Base-by-base conservation (phyloP, 64 coral and sea anemone genomes). In the Porites lutea region DNA sequence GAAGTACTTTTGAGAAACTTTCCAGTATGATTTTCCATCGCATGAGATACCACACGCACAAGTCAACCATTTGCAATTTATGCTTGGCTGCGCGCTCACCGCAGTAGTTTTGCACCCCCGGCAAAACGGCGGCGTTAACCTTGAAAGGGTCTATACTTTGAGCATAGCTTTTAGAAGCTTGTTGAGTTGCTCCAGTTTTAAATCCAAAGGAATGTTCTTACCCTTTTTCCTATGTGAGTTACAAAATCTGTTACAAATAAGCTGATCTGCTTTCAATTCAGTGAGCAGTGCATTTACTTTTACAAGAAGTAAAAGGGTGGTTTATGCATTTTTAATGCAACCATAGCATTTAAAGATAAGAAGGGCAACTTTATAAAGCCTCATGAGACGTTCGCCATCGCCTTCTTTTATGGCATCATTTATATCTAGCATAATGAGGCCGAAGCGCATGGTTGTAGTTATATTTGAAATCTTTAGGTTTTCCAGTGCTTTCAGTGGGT, bases 101-200 rank as follows among this genome's bases (percentile, higher is more conserved):
- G 0, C 27, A 37, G 27, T 37, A 37, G 27, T 37, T 37, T 37
- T 37, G 27, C 27, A 37, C 27, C 27, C 27, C 27, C 27, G 27
- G 27, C 27, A 37, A 37, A 37, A 37, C 1, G 27, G 27, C 27
- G 27, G 27, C 27, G 27, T 37, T 37, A 37, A 37, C 27, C 27
- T 37, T 37, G 27, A 37, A 37, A 37, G 27, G 27, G 1, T 37
- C 27, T 37, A 73, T 13, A 49, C 52, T 73, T 62, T 85, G 69
- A 81, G 86, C 64, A 92, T 72, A 13, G 74, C 47, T 27, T 92
- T 92, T 8, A 87, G n/a, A 15, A 86, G 9, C 27, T 86, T 86
- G 72, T 92, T 92, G 12, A 78, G 6, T 20, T 92, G 90, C 22
- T 92, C 90, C 71, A 86, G 86, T 52, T 63, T 92, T 11, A 92